Conservation (phyloP, 2,113 vertebrate genomes). For the Mormoops blainvillei region DNA sequence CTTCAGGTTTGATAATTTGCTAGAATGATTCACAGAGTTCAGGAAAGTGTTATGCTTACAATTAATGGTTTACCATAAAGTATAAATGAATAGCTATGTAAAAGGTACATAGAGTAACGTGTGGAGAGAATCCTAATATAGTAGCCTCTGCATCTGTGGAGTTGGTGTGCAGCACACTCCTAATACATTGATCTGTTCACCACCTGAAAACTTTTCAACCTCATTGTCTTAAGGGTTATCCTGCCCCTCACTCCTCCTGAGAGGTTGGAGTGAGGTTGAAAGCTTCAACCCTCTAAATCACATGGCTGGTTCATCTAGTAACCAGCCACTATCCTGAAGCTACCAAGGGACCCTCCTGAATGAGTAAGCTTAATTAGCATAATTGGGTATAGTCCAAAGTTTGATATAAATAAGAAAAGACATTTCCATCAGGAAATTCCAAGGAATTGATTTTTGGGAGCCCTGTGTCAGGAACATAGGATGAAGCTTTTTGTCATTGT, state of each 20-base stretch:
- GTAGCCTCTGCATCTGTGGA: not conserved
- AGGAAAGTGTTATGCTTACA: not conserved
- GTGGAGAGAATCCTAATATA: not conserved
- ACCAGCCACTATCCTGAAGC: not conserved
- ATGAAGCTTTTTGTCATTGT: not conserved
- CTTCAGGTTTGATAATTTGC: not conserved
- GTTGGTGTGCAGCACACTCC: not conserved
- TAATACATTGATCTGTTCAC: not conserved
- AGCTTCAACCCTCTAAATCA: not conserved
- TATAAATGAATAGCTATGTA: not conserved
- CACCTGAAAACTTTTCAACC: not conserved
- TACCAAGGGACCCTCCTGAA: too few relatives aligned
- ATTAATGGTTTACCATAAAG: not conserved
- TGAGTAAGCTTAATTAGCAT: not conserved
- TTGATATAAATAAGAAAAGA: not conserved
- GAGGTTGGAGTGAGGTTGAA: not conserved
- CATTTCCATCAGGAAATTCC: not conserved
- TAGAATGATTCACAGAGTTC: not conserved
- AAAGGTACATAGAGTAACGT: not conserved
- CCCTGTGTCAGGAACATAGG: not conserved
- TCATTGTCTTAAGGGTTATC: not conserved
- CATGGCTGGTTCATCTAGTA: not conserved
- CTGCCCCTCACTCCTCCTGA: not conserved
- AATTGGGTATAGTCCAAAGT: not conserved
- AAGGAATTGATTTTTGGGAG: not conserved